Base-by-base conservation (phyloP, 1,140 invertebrate genomes). In the Macrobrachium rosenbergii region DNA sequence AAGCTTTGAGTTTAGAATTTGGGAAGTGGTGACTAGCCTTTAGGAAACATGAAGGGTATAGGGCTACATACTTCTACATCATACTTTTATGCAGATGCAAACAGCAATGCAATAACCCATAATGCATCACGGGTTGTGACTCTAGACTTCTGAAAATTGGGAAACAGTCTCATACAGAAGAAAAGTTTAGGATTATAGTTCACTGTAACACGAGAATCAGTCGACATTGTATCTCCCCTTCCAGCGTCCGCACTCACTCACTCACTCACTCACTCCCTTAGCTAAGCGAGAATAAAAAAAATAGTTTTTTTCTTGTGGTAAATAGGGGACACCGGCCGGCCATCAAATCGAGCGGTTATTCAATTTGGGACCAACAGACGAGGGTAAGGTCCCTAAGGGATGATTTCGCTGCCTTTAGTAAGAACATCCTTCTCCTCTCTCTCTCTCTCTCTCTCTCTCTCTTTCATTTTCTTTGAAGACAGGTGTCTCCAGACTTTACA, bases 381-480 rank as follows among this genome's bases (percentile, higher is more conserved):
- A 77, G 23, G 45, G 23, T n/a, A 23, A 43, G 17, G n/a, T 59
- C 45, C 23, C 45, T 59, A 11, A 23, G 37, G 43, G 17, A 58
- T 23, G 43, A 37, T 59, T 19, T 78, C 76, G 19, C 23, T 59
- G 23, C 58, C 59, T n/a, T 23, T 58, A 37, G 7, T n/a, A 58
- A 19, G 14, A 37, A 58, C 2, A 1, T n/a, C 58, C 43, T 59
- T n/a, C 58, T n/a, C 52, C 77, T 79, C 77, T 79, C 59, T 81
- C 77, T 79, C 77, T 79, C 43, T 79, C 77, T 79, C 43, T 79
- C 77, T 79, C 43, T 79, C 77, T 79, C 43, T 79, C 77, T 79
- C 43, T 79, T 45, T 79, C 28, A 43, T 60, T 80, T 21, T 80
- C 78, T 80, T 21, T 80, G 28, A 37, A 37, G 28, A 37, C 28